These are phyloP conservation scores for Stercorarius parasiticus DNA, from an alignment of 2,113 vertebrate genomes.

Conservation along the genomic window DNA sequence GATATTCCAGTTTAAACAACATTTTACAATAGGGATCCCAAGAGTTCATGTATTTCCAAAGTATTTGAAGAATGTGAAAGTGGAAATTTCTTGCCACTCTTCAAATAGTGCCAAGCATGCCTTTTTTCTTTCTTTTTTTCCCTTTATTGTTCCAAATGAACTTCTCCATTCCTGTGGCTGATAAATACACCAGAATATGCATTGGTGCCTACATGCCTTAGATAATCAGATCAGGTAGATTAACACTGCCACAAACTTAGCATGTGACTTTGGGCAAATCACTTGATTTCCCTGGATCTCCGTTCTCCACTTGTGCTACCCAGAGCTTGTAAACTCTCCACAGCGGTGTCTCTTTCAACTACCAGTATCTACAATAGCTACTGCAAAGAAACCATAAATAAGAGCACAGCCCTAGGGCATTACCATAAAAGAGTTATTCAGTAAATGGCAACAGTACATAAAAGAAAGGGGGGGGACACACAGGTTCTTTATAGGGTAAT, in stretches of 20 bases:
- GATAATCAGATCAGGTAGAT: neutral
- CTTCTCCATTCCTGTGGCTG: neutral
- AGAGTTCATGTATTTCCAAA: constrained; percentile 10
- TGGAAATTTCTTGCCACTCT: constrained; percentile 27
- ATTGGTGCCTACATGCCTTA: neutral
- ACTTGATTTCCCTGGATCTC: neutral
- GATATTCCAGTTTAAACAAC: constrained; percentile 39
- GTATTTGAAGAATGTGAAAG: constrained; percentile 40
- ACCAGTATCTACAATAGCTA: neutral
- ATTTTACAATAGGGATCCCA: constrained; percentile 34
- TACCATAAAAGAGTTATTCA: neutral
- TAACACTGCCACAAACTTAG: neutral
- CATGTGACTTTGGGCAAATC: neutral
- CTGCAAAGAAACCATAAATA: neutral
- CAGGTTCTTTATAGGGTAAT: neutral
- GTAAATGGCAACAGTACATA: neutral
- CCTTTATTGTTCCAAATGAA: neutral
- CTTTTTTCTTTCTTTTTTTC: neutral
- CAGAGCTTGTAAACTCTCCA: neutral
- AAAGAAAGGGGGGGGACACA: neutral
- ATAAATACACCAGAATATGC: neutral
- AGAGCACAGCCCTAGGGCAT: neutral
- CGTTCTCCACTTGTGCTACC: neutral
- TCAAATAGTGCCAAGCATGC: neutral
- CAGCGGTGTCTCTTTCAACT: neutral